Base-by-base conservation (phyloP, 2,888 invertebrate genomes). In the Timema podura region DNA sequence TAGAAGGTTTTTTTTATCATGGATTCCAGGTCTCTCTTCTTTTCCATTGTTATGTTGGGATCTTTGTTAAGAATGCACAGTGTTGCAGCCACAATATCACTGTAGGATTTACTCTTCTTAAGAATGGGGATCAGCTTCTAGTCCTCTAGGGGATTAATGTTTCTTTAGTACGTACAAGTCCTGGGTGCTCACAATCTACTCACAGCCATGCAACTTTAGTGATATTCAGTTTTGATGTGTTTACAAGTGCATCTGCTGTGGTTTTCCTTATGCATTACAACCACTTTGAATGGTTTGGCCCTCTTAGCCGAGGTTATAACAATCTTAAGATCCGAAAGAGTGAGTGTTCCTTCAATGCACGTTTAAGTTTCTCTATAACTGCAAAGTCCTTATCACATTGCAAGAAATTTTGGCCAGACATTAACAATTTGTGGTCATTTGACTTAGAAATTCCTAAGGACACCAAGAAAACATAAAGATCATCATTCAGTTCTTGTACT, bases 1-100 rank as follows among this genome's bases (percentile, higher is more conserved):
- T n/a, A n/a, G n/a, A n/a, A n/a, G n/a, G n/a, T n/a, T n/a, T n/a
- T n/a, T n/a, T n/a, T n/a, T n/a, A n/a, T n/a, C n/a, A n/a, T n/a
- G n/a, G n/a, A n/a, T n/a, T n/a, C n/a, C n/a, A n/a, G 54, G 13
- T 54, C 54, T 54, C 54, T 54, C 54, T 54, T 54, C 54, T 54
- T 54, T 54, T 6, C 54, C 54, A 9, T 54, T 9, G 54, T 5
- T 54, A 54, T 54, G 54, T 54, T 54, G 54, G 54, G 6, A 54
- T n/a, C 54, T 54, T 54, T 54, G 15, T 54, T 54, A 9, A 54
- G 54, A 54, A 13, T 5, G 8, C 54, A 6, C 54, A 13, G 2
- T 54, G 54, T 54, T 54, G 54, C 54, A 54, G 54, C 54, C 6
- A 16, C 7, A 9, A 5, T 6, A 54, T 54, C 3, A 54, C 5